Evolutionary conservation across 2,888 invertebrate genomes (phyloP).

Genomic region (Agriopis aurantiaria): DNA sequence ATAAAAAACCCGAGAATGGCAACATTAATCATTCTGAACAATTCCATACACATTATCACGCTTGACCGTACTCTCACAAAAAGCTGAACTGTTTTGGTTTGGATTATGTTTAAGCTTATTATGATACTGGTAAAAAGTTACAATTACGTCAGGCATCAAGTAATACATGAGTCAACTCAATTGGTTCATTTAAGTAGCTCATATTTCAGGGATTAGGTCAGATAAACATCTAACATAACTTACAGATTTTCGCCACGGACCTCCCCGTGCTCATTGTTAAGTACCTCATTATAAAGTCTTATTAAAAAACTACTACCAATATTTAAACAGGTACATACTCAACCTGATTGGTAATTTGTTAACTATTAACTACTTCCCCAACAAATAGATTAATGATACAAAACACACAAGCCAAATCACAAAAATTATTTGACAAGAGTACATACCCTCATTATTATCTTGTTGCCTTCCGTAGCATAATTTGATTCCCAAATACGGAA

Average conservation of each 20-base stretch:
- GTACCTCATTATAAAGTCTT: too few species aligned
- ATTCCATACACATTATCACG: slow-evolving; percentile 52
- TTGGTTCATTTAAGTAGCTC: slow-evolving; percentile 28
- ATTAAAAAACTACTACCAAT: too few species aligned
- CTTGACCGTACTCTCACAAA: slow-evolving; percentile 46
- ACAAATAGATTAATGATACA: slow-evolving; percentile 35
- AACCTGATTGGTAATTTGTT: background rate
- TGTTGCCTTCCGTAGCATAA: slow-evolving; percentile 53
- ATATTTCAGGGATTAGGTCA: slow-evolving; percentile 19
- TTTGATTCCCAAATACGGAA: slow-evolving; percentile 50
- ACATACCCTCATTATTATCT: slow-evolving; percentile 51
- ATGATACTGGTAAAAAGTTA: slow-evolving; percentile 33
- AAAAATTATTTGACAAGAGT: slow-evolving; percentile 45
- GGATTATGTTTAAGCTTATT: slow-evolving; percentile 39
- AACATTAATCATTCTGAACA: slow-evolving; percentile 59
- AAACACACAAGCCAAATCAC: slow-evolving; percentile 41
- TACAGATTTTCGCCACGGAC: background rate
- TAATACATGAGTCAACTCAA: slow-evolving; percentile 27
- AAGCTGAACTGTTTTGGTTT: slow-evolving; percentile 43
- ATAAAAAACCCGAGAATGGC: slow-evolving; percentile 56
- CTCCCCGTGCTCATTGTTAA: too few species aligned
- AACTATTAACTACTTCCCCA: slow-evolving; percentile 6
- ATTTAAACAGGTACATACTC: too few species aligned
- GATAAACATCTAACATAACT: slow-evolving; percentile 4
- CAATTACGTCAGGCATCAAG: slow-evolving; percentile 35